phyloP scores from a whole-genome alignment of 2,888 invertebrate genomes.

The Falcaria lacertinaria region DNA sequence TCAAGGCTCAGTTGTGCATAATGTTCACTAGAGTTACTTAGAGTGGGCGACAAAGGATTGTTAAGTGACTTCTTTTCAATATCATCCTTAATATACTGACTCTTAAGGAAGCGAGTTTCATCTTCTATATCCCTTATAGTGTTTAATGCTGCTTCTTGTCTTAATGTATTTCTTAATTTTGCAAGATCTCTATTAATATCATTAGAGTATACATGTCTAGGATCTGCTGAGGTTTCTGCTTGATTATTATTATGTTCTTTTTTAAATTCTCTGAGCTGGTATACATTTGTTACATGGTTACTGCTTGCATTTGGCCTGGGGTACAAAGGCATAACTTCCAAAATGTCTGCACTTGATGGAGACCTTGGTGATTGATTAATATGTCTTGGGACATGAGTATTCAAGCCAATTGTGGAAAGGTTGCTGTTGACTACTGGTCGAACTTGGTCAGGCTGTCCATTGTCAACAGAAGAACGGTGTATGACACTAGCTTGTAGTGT shows the following conservation, averaged over 20 bases:
- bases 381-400: slow-evolving; percentile 33
- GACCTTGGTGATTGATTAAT: slow-evolving; percentile 66
- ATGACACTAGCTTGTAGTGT: slow-evolving; percentile 65
- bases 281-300: slow-evolving; percentile 75
- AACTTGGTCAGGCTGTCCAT: slow-evolving; percentile 51
- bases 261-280: slow-evolving; percentile 78
- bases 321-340: slow-evolving; percentile 76
- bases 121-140: slow-evolving; percentile 66
- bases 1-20: slow-evolving; percentile 68
- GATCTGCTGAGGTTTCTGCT: slow-evolving; percentile 39
- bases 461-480: slow-evolving; percentile 67
- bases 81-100: slow-evolving; percentile 50
- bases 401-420: slow-evolving; percentile 33
- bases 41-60: slow-evolving; percentile 59
- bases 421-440: slow-evolving; percentile 41
- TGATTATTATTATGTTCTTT: slow-evolving; percentile 74
- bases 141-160: slow-evolving; percentile 54
- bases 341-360: slow-evolving; percentile 76
- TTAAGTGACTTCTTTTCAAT: slow-evolving; percentile 25
- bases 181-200: slow-evolving; percentile 68
- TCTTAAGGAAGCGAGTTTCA: slow-evolving; percentile 57
- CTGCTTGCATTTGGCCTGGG: slow-evolving; percentile 54
- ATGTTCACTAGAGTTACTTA: slow-evolving; percentile 69
- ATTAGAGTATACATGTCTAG: slow-evolving; percentile 62
- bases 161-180: slow-evolving; percentile 55